Evolutionary conservation across 2,797 vertebrate species (phyloP), one percentile per base, ranked within the genome.

Genomic region (Helicolenus hilgendorfi): DNA sequence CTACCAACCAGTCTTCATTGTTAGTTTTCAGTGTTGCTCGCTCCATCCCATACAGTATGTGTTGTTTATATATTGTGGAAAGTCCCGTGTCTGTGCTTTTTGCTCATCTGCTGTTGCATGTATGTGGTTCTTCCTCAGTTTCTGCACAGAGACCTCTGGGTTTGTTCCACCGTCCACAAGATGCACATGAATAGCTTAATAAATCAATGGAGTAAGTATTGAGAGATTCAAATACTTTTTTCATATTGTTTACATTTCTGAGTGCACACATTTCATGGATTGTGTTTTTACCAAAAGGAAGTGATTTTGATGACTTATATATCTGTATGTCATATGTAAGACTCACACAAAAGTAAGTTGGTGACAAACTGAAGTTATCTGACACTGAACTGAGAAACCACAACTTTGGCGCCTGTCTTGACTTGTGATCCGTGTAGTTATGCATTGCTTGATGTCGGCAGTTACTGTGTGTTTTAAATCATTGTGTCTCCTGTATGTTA

Each of bases 101-200:
- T 88, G 88, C 91, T 94, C 78, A 93, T 87, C 22, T 92, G 76
- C 77, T 92, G 86, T 92, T 70, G 90, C 86, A 62, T 95, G 92
- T 91, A 33, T 96, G 91, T 95, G 89, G 91, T 93, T 94, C 85
- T 81, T 94, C 85, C 93, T 91, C 95, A 96, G 95, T 86, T 79
- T 92, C 92, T 89, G 84, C 90, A 58, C 83, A 83, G 79, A 83
- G 86, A 63, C 87, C 10, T 92, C 89, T 93, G 86, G 81, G 79
- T 94, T 81, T 89, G 90, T 83, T 86, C 87, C 85, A 86, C 81
- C 76, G 29, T 76, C 94, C 63, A 56, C 97, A 90, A 84, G 97
- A 97, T 98, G 97, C 96, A 97, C 86, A 96, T 97, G 96, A 97
- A 97, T 97, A 97, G 94, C 92, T 93, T 97, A 94, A 87, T 97